Evolutionary conservation across 2,888 invertebrate species (phyloP), one percentile per base, ranked within the genome.

Genomic region (Drosophila bunnanda): DNA sequence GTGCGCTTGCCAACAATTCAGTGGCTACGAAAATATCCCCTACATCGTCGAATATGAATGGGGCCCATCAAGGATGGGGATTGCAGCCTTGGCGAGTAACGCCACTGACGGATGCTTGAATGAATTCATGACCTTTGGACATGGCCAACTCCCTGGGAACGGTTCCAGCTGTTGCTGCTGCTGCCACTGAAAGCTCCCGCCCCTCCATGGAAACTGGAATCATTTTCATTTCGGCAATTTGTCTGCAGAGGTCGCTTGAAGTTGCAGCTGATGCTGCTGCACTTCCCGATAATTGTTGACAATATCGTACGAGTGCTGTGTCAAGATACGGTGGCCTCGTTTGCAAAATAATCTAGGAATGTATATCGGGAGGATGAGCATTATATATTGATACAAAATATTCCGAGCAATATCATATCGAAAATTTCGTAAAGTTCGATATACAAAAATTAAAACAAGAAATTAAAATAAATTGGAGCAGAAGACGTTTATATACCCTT

Each of bases 161-260:
- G 4, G 34, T 44, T 28, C 3, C 68, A 68, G 59, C 52, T 68
- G 70, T 34, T 58, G 43, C 43, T 68, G 69, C 13, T 69, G 58
- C 50, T 32, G 25, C 38, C 69, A 56, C 38, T 28, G 10, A 4
- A 22, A 17, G 30, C 41, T 1, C 9, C 39, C 12, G 15, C 13
- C 9, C 2, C 20, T 9, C 15, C 50, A 34, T 46, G 36, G 59
- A 30, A 32, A 20, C 46, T 5, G 17, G 9, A 64, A 9, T 13
- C 41, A 39, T 13, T 32, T 30, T 61, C 25, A 25, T 32, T 32
- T 32, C 34, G 61, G 13, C 12, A 17, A 46, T 38, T 58, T 38
- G 50, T 48, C 13, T 2, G 25, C 32, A 7, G 44, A 38, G 30
- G 15, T 30, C 8, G 20, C 25, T 20, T 10, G 17, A 34, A 12